Base-by-base conservation (phyloP, 2,888 invertebrate genomes). In the Venusia cambrica region DNA sequence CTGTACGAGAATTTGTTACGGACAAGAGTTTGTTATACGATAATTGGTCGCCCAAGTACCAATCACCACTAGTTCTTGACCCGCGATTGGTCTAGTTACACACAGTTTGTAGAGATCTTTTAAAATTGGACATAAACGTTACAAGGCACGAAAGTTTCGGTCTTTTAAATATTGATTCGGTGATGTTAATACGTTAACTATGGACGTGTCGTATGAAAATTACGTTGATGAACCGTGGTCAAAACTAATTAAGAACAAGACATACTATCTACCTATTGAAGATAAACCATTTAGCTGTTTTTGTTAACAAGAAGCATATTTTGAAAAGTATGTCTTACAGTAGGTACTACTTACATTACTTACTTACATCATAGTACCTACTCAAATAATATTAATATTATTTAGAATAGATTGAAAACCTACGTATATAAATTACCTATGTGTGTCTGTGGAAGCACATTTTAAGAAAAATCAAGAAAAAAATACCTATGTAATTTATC, bases 1-100 rank as follows among this genome's bases (percentile, higher is more conserved):
- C 83, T 84, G 81, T 84, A 83, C 73, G 84, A 84, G 71, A 62
- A 80, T 84, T 84, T 59, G 83, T 73, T 71, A 80, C 76, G 79
- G 76, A 63, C 58, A 51, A 69, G 69, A 78, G 77, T 81, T 83
- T 77, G 79, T 79, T 81, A 76, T 73, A 67, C 70, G 60, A 67
- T 83, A 84, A 84, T 84, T 83, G 81, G 74, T 79, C 77, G 66
- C 73, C 66, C 73, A 73, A 68, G 51, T 52, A 29, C 49, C 38
- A 50, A 45, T 41, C 39, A 53, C 77, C 71, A 64, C n/a, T 39
- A 15, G 46, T 53, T 39, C 31, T 8, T 43, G 63, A 66, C 24
- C 59, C 25, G 16, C 29, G 24, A 22, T n/a, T n/a, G n/a, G n/a
- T n/a, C n/a, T n/a, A n/a, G n/a, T n/a, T n/a, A n/a, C n/a, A n/a